A percentile compares a stretch with the other conserved stretches of the same genome.
These are phyloP conservation scores for Riparia riparia DNA, from an alignment of 2,113 vertebrate genomes.

Conservation along the genomic window DNA sequence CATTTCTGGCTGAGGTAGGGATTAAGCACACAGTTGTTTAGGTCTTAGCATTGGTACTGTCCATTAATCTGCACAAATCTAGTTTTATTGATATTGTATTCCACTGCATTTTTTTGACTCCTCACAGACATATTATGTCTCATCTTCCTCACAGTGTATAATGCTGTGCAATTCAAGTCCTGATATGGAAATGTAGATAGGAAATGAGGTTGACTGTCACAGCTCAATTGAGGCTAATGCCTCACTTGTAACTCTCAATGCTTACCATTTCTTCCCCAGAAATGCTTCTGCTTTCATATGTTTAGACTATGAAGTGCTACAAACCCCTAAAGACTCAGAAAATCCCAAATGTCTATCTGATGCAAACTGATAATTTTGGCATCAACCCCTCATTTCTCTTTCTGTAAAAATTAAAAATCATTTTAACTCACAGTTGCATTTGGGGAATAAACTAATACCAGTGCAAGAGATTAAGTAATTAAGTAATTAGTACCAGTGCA, in stretches of 20 bases:
- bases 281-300: neutral
- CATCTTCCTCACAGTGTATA: neutral
- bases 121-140: neutral
- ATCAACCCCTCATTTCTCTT: neutral
- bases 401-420: neutral
- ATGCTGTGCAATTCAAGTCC: neutral
- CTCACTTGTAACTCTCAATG: neutral
- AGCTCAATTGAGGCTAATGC: neutral
- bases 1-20: neutral
- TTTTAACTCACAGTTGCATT: neutral
- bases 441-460: neutral
- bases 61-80: neutral
- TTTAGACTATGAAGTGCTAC: neutral
- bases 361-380: neutral
- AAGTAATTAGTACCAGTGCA: neutral
- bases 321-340: neutral
- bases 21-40: neutral
- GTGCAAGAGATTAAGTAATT: too few species aligned
- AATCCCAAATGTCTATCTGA: neutral
- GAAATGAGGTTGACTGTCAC: neutral
- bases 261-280: neutral
- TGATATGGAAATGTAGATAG: neutral
- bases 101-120: neutral
- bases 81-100: neutral
- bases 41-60: neutral